phyloP scores from a whole-genome alignment of 64 coral and sea anemone genomes.

The Stichodactyla mertensii region DNA sequence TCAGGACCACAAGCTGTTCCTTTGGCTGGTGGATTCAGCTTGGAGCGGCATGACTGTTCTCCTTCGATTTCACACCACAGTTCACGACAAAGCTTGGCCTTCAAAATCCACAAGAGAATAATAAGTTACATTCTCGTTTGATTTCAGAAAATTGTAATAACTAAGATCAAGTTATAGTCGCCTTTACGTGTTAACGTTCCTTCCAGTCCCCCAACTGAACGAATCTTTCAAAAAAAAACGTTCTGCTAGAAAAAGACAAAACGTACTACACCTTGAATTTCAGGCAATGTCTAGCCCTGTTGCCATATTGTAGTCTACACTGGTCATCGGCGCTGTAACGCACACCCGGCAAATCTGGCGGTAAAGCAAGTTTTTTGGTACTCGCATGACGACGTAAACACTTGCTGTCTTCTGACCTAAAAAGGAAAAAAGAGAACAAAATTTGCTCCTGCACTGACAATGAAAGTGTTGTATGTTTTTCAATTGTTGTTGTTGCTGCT shows the following conservation, averaged over 20 bases:
- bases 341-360: slow-evolving; percentile 59
- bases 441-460: not conserved
- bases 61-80: slow-evolving; percentile 96
- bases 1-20: slow-evolving; percentile 70
- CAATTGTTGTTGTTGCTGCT: too few species aligned
- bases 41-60: slow-evolving; percentile 73
- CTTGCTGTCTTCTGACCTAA: slow-evolving; percentile 65
- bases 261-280: slow-evolving; percentile 51
- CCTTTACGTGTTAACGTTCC: too few species aligned
- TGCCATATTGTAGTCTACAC: slow-evolving; percentile 81
- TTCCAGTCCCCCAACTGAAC: too few species aligned
- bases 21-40: slow-evolving; percentile 60
- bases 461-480: too few species aligned
- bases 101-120: slow-evolving; percentile 2
- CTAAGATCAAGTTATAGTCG: too few species aligned
- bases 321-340: slow-evolving; percentile 84
- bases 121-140: too few species aligned
- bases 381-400: slow-evolving; percentile 44
- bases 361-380: slow-evolving; percentile 34
- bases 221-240: too few species aligned
- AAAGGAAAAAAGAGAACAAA: not conserved
- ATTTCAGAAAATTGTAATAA: too few species aligned
- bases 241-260: not conserved
- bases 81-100: slow-evolving; percentile 65
- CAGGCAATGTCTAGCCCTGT: slow-evolving; percentile 77